Conservation (phyloP, 2,888 invertebrate genomes). For the Tenthredo scrophulariae region DNA sequence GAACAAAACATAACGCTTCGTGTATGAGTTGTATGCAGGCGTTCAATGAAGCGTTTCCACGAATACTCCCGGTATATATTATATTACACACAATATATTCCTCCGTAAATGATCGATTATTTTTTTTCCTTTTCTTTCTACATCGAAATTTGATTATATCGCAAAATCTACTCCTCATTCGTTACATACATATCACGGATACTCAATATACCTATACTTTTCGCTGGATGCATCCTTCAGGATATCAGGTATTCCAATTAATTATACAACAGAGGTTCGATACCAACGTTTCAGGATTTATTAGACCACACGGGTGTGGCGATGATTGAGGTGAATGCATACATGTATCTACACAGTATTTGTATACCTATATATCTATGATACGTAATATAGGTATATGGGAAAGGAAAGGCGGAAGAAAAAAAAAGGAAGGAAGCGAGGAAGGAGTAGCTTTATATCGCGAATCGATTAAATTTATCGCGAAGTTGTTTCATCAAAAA, state of each 20-base stretch:
- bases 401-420: not conserved
- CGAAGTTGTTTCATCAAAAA: not conserved
- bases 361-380: not conserved
- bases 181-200: too few relatives aligned
- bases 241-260: conserved; percentile 16
- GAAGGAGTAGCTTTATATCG: not conserved
- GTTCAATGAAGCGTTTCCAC: too few relatives aligned
- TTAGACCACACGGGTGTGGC: conserved; percentile 39
- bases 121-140: too few relatives aligned
- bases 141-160: too few relatives aligned
- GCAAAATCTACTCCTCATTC: too few relatives aligned
- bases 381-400: not conserved
- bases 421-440: not conserved
- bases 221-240: not conserved
- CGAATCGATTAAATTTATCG: not conserved
- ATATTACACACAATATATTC: not conserved
- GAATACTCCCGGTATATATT: too few relatives aligned
- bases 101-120: not conserved
- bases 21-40: too few relatives aligned
- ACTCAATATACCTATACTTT: not conserved
- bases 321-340: conserved; percentile 31
- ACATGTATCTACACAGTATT: not conserved
- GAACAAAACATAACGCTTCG: too few relatives aligned
- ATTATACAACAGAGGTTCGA: conserved; percentile 22
- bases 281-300: conserved; percentile 32